Evolutionary conservation across 2,113 vertebrate genomes (phyloP), one percentile per base, ranked within the genome.

Genomic region (Xiphias gladius): DNA sequence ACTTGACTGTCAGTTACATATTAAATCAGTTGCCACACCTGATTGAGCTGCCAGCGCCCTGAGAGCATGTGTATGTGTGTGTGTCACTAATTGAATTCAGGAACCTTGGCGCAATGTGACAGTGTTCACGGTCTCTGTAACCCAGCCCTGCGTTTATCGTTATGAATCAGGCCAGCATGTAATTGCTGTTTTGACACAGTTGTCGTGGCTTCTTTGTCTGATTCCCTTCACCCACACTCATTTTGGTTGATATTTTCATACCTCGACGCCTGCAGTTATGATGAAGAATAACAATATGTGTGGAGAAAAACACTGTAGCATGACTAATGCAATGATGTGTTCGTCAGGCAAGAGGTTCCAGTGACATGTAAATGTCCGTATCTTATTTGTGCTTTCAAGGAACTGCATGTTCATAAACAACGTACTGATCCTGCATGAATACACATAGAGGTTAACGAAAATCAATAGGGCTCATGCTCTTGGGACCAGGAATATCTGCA

Each of bases 141-240:
- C 58, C 64, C 75, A 65, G 70, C 73, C 80, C 72, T 67, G 46
- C 75, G 58, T 92, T 85, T 88, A 88, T 90, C 72, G 74, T 82
- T 85, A 82, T 86, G 81, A 90, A 84, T 90, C 86, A 83, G 87
- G 80, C 61, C 83, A 73, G 88, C 71, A 50, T 91, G 89, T 90
- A 94, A 91, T 92, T 94, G 86, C 76, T 84, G 74, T 90, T 94
- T 92, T 93, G 89, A 92, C 90, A 88, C 67, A 72, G 74, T 71
- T 75, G 76, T 80, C 37, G 39, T 28, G 35, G 67, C 64, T 28
- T 61, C 17, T 82, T 84, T 48, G 24, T 68, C 19, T 20, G 54
- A 59, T 82, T 89, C 50, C 57, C 39, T 72, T 82, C 73, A 69
- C 66, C 52, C 61, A 48, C 55, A 54, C 37, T 50, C 20, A 65